Evolutionary conservation across 2,113 vertebrate species (phyloP), one percentile per base, ranked within the genome.

Genomic region (Blennius ocellaris): DNA sequence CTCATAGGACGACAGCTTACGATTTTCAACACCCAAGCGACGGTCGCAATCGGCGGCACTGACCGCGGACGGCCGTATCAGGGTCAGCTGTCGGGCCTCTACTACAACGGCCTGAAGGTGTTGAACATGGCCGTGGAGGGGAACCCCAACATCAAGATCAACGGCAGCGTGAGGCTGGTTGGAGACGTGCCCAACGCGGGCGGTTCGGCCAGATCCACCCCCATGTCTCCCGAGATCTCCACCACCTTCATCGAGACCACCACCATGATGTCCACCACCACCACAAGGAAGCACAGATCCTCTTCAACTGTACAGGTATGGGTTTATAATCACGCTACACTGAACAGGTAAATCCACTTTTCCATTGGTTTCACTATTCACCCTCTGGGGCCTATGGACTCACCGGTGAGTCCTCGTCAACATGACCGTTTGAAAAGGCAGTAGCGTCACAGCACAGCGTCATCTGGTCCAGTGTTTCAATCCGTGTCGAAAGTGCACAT

Each of bases 21-120:
- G 58, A 99, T 99, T 94, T 99, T 99, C 96, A 99, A 99, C 95
- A 99, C 97, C 85, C 98, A 99, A 93, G 97, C 97, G 58, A 95
- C 96, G 86, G 97, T 99, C 84, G 93, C 94, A 62, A 96, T 99
- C 14, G 98, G 98, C 30, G 97, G 98, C 77, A 95, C 94, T 56
- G 96, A 99, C 88, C 95, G 94, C 78, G 92, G 94, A 50, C 94
- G 97, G 73, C 97, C 96, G 40, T 99, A 97, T 90, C 98, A 99
- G 95, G 98, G 98, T 56, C 98, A 99, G 68, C 95, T 99, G 51
- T 98, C 98, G 40, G 98, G 97, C 63, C 96, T 99, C 65, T 99
- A 99, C 93, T 99, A 99, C 89, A 98, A 99, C 71, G 97, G 97
- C 73, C 94, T 99, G 14, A 99, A 99, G 88, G 97, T 99, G 80